Evolutionary conservation across 2,797 vertebrate genomes (phyloP).

Genomic region (Muraenolepis orangiensis): DNA sequence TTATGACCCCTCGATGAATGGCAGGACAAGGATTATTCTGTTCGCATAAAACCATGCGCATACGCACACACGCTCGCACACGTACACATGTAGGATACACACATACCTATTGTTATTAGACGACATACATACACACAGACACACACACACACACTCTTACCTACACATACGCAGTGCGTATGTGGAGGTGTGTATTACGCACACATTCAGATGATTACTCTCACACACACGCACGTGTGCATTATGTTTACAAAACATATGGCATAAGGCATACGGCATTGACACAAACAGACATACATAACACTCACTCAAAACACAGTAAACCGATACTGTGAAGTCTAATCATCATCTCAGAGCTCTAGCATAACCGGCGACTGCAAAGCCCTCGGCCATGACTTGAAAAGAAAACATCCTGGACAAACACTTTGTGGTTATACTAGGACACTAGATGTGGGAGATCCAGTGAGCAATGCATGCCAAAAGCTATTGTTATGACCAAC

Average conservation of each 20-base stretch:
- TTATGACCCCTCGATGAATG: slow-evolving; percentile 43
- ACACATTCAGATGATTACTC: not conserved
- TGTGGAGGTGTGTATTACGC: no score
- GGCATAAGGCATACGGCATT: not conserved
- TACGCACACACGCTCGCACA: not conserved
- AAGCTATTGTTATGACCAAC: slow-evolving; percentile 30
- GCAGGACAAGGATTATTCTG: slow-evolving; percentile 51
- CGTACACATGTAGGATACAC: not conserved
- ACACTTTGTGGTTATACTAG: not conserved
- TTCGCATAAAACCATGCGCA: not conserved
- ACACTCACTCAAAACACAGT: not conserved
- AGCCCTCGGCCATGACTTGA: not conserved
- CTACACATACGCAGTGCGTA: not conserved
- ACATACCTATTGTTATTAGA: no score
- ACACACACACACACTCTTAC: not conserved
- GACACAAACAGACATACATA: not conserved
- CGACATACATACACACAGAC: slow-evolving; percentile 2
- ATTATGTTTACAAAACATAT: not conserved
- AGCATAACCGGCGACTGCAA: not conserved
- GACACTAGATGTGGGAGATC: slow-evolving; percentile 47
- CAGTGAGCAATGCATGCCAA: slow-evolving; percentile 19
- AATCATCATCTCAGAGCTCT: not conserved
- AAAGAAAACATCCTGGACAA: not conserved
- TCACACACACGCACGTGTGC: not conserved
- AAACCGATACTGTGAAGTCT: not conserved